Conservation (phyloP, 1,140 invertebrate species). For the Stegodyphus mimosarum region DNA sequence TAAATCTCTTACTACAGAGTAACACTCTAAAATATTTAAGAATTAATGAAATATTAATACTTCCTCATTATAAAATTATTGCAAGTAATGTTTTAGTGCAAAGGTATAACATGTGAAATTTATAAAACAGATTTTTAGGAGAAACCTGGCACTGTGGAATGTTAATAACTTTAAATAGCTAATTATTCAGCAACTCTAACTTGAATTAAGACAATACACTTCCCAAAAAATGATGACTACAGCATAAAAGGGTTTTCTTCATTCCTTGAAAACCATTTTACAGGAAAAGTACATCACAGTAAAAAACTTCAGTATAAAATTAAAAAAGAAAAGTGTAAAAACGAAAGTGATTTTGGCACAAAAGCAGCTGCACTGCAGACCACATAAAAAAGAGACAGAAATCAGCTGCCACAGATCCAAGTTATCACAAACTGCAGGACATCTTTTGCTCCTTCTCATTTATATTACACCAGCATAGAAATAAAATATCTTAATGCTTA, state of each 20-base stretch:
- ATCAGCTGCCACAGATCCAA: constrained; percentile 33
- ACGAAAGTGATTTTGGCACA: constrained; percentile 49
- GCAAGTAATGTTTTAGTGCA: constrained; percentile 26
- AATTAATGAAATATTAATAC: not conserved
- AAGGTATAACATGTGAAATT: constrained; percentile 41
- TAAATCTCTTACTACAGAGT: too few species aligned
- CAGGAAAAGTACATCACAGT: constrained; percentile 10
- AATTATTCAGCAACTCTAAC: too few species aligned
- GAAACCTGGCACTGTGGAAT: constrained; percentile 37
- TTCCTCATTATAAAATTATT: constrained; percentile 36
- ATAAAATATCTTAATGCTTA: not conserved
- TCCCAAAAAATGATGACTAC: not conserved
- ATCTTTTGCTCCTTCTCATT: constrained; percentile 51
- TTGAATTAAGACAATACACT: too few species aligned
- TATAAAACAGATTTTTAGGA: not conserved
- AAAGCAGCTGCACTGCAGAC: constrained; percentile 34
- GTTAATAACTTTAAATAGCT: not conserved
- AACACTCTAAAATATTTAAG: too few species aligned
- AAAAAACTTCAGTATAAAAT: constrained; percentile 23
- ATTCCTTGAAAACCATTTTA: not conserved
- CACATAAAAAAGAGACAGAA: constrained; percentile 11
- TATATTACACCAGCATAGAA: not conserved
- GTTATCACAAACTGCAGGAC: constrained; percentile 47
- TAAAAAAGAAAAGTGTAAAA: constrained; percentile 1
- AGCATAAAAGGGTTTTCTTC: not conserved